Evolutionary conservation across 2,113 vertebrate genomes (phyloP).

Genomic region (Rissa tridactyla): DNA sequence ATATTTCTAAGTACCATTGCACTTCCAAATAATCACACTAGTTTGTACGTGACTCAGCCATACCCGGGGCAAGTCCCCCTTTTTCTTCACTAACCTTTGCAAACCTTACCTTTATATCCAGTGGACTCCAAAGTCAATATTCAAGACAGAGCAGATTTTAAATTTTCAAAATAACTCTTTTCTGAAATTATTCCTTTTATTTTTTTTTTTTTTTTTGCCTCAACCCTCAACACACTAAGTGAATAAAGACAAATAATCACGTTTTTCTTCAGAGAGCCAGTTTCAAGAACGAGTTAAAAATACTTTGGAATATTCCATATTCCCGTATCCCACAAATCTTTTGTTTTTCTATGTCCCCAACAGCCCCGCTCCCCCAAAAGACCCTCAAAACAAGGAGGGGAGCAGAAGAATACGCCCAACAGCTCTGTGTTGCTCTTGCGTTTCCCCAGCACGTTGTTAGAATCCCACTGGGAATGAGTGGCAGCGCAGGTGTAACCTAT

Average conservation of each 20-base stretch:
- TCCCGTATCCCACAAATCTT: not conserved
- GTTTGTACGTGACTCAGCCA: not conserved
- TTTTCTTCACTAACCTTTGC: not conserved
- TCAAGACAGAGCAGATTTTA: not conserved
- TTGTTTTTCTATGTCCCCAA: not conserved
- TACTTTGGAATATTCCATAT: not conserved
- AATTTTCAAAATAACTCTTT: not conserved
- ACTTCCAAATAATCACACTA: not conserved
- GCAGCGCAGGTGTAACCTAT: not conserved
- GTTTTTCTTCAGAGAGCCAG: not conserved
- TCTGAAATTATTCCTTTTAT: not conserved
- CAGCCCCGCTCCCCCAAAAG: not conserved
- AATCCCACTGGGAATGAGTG: not conserved
- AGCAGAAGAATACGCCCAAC: not conserved
- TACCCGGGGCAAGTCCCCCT: not conserved
- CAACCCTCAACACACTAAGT: not conserved
- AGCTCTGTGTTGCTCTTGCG: not conserved
- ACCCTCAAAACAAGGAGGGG: not conserved
- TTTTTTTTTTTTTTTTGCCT: not conserved
- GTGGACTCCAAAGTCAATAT: not conserved
- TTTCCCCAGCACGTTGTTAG: not conserved
- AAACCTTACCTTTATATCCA: not conserved
- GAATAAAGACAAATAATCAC: not conserved
- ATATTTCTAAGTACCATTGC: not conserved
- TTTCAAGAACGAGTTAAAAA: not conserved